phyloP scores from a whole-genome alignment of 2,888 invertebrate species.

The Drosophila peninsularis region DNA sequence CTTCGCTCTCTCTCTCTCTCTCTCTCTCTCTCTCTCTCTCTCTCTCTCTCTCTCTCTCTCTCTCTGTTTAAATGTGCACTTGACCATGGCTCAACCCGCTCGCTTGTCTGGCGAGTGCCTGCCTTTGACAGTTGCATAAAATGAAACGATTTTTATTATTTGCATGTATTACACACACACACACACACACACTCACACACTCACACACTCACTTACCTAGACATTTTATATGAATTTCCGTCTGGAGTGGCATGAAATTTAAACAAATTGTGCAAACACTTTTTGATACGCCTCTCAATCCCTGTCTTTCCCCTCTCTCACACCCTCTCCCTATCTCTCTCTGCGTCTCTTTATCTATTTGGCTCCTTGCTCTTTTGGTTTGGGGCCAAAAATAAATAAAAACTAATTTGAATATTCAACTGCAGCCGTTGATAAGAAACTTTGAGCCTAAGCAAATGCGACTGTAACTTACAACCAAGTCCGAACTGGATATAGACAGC shows the following conservation, averaged over 20 bases:
- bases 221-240: constrained; percentile 65
- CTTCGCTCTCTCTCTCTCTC: neutral
- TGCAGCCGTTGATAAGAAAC: constrained; percentile 71
- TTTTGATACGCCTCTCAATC: constrained; percentile 49
- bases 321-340: neutral
- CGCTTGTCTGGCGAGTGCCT: constrained; percentile 40
- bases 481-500: constrained; percentile 29
- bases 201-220: constrained; percentile 8
- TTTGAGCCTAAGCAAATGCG: constrained; percentile 65
- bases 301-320: neutral
- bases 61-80: constrained; percentile 55
- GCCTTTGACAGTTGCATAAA: constrained; percentile 63
- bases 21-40: neutral
- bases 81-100: constrained; percentile 56
- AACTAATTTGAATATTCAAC: constrained; percentile 73
- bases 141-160: constrained; percentile 59
- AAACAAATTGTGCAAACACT: constrained; percentile 75
- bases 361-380: constrained; percentile 29
- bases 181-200: constrained; percentile 10
- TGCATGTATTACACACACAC: constrained; percentile 41
- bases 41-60: constrained; percentile 14
- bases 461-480: constrained; percentile 41
- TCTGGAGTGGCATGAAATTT: constrained; percentile 71
- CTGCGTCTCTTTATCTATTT: constrained; percentile 10
- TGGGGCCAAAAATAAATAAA: constrained; percentile 53